Evolutionary conservation across 64 coral and sea anemone genomes (phyloP).

Genomic region (Dendronephthya gigantea): DNA sequence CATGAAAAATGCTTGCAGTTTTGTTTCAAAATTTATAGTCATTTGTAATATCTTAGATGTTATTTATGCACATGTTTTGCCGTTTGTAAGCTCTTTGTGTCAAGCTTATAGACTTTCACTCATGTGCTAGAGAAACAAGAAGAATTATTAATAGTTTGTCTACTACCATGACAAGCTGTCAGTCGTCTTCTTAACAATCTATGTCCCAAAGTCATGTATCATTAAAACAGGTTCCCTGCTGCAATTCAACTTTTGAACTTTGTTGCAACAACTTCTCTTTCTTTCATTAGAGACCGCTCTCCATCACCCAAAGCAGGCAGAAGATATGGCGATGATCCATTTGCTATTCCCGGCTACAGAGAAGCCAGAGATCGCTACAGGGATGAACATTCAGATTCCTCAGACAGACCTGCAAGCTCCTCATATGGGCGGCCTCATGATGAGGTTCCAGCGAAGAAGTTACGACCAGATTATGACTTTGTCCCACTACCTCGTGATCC

Average conservation of each 20-base stretch:
- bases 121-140: background rate
- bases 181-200: background rate
- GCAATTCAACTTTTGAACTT: constrained; percentile 17
- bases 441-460: constrained; percentile 52
- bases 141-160: background rate
- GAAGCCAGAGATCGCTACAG: constrained; percentile 45
- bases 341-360: background rate
- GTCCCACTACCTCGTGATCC: constrained; percentile 15
- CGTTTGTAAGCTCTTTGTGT: background rate
- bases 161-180: background rate
- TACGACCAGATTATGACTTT: constrained; percentile 72
- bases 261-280: background rate
- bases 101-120: background rate
- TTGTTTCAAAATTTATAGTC: too few relatives aligned
- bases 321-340: background rate
- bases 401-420: constrained; percentile 18
- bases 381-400: constrained; percentile 41
- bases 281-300: background rate
- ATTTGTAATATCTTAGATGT: background rate
- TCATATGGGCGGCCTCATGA: constrained; percentile 40
- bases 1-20: too few relatives aligned
- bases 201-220: too few relatives aligned
- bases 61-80: background rate
- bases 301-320: background rate
- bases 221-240: too few relatives aligned